These are phyloP conservation scores for Anser cygnoides DNA, from an alignment of 2,113 vertebrate species.

Conservation along the genomic window DNA sequence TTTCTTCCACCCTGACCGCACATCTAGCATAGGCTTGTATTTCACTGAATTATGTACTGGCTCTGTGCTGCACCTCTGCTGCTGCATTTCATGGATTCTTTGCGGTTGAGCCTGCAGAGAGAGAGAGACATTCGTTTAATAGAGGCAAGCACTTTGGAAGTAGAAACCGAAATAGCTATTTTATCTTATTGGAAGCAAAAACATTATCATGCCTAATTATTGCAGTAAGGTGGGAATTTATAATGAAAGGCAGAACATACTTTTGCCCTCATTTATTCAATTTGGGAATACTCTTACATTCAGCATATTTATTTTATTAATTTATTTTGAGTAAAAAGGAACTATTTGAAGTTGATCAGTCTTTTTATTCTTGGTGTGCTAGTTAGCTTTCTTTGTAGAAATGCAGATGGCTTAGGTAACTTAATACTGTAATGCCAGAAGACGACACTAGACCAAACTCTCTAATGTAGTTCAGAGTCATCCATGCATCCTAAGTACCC, in stretches of 20 bases:
- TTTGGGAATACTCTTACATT: background rate
- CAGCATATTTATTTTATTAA: background rate
- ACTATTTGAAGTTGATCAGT: background rate
- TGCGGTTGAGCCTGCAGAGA: background rate
- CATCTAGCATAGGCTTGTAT: background rate
- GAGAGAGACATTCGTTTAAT: background rate
- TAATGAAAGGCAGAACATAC: background rate
- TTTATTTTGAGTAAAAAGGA: background rate
- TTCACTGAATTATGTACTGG: background rate
- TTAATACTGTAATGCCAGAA: constrained; percentile 38
- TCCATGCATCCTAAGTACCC: background rate
- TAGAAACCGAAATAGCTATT: background rate
- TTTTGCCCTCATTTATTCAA: background rate
- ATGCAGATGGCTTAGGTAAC: constrained; percentile 26
- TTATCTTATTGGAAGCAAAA: background rate
- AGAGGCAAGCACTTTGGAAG: background rate
- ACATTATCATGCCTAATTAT: background rate
- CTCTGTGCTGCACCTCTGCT: background rate
- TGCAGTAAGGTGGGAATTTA: background rate
- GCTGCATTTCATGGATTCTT: background rate
- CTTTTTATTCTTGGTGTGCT: background rate
- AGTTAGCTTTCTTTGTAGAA: background rate
- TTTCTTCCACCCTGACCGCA: background rate
- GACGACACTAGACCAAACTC: background rate
- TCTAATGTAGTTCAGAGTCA: background rate